Evolutionary conservation across 2,797 vertebrate species (phyloP).

Genomic region (Eleutherodactylus coqui): DNA sequence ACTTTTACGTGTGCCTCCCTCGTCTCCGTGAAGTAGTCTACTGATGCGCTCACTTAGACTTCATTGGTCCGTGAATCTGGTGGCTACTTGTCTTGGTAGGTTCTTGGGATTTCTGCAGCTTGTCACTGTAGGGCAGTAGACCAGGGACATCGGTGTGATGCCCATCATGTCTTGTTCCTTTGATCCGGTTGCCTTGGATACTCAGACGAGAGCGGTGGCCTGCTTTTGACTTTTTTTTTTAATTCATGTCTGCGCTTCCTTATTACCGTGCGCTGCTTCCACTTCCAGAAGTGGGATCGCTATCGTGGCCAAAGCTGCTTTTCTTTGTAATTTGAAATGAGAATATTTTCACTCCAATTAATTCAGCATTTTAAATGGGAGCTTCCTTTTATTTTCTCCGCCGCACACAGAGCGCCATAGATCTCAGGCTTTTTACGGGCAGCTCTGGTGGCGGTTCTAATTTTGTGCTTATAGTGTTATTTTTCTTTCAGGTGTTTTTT

Average conservation of each 20-base stretch:
- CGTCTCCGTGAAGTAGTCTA: neutral
- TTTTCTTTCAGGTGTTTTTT: neutral
- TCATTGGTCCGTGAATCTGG: neutral
- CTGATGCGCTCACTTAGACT: neutral
- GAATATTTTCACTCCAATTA: no score
- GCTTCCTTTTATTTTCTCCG: neutral
- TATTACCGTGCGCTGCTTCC: neutral
- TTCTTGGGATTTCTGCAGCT: neutral
- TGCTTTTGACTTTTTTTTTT: conserved; percentile 41
- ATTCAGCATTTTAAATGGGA: neutral
- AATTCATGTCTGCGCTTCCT: neutral
- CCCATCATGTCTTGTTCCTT: neutral
- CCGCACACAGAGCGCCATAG: no score
- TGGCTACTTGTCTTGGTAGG: neutral
- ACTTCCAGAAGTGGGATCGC: neutral
- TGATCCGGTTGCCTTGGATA: conserved; percentile 47
- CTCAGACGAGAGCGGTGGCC: neutral
- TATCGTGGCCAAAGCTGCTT: neutral
- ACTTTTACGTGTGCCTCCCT: no score
- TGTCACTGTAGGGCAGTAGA: neutral
- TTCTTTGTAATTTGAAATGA: neutral
- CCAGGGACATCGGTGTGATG: neutral
- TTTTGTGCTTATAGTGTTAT: no score
- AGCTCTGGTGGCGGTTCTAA: no score
- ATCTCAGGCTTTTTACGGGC: no score